Conservation (phyloP, 2,113 vertebrate genomes). For the Excalfactoria chinensis region DNA sequence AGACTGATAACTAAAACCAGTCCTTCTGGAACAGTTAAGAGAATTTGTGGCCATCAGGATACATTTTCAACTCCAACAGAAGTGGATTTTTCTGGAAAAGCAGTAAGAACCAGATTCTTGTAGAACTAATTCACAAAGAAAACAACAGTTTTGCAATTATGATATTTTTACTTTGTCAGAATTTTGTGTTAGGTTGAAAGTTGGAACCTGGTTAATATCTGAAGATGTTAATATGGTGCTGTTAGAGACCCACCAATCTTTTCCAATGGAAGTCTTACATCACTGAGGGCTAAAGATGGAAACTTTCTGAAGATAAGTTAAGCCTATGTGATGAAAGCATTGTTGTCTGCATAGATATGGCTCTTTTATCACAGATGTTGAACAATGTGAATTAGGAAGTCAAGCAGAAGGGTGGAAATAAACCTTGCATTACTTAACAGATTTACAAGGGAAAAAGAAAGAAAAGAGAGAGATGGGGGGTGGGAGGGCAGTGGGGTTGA, state of each 20-base stretch:
- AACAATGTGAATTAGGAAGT: background rate
- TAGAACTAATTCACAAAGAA: background rate
- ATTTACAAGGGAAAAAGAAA: background rate
- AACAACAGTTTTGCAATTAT: background rate
- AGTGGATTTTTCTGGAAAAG: background rate
- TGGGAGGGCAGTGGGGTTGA: too few relatives aligned
- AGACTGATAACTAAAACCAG: background rate
- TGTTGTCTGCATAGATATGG: background rate
- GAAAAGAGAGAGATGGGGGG: too few relatives aligned
- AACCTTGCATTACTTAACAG: too few relatives aligned
- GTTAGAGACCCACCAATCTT: background rate
- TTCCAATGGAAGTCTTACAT: background rate
- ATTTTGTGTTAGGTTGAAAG: background rate
- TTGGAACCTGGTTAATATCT: background rate
- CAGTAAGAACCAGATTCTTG: background rate
- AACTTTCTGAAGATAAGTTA: background rate
- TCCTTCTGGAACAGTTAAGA: background rate
- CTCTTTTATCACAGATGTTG: accelerated
- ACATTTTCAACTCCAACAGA: background rate
- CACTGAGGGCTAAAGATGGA: background rate
- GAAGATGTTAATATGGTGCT: background rate
- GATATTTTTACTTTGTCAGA: background rate
- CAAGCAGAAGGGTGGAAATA: background rate
- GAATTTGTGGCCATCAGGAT: background rate
- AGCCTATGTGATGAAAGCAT: background rate